A percentile compares a stretch with the other conserved stretches of the same genome.
These are phyloP conservation scores for Pithys albifrons DNA, from an alignment of 2,113 vertebrate species.

Conservation along the genomic window DNA sequence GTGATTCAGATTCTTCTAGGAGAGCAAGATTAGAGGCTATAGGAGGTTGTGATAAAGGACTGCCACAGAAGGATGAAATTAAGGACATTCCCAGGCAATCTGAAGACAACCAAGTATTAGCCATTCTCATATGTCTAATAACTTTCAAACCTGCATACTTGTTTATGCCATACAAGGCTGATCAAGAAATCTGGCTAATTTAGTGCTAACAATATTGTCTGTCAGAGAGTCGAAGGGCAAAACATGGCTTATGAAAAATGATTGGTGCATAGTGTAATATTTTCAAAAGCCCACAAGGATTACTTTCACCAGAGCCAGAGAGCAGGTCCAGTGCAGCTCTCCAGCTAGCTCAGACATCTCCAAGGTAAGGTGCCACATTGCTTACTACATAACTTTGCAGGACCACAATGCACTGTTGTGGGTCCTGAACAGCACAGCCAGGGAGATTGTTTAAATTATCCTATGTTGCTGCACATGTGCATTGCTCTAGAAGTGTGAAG, in stretches of 20 bases:
- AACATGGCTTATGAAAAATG: not conserved
- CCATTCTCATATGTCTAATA: not conserved
- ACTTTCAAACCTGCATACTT: not conserved
- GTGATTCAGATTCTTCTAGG: not conserved
- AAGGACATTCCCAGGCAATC: not conserved
- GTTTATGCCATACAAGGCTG: not conserved
- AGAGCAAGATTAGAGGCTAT: not conserved
- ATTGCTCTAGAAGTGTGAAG: not conserved
- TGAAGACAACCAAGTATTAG: not conserved
- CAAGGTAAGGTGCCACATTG: not conserved
- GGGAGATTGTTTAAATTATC: not conserved
- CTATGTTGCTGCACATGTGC: not conserved
- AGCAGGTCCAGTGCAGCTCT: not conserved
- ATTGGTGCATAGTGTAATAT: not conserved
- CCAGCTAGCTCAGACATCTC: not conserved
- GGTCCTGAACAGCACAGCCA: not conserved
- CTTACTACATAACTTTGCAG: not conserved
- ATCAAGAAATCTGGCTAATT: not conserved
- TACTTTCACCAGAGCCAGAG: not conserved
- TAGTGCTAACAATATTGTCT: not conserved
- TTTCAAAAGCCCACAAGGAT: not conserved
- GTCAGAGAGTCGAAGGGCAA: not conserved
- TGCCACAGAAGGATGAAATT: not conserved
- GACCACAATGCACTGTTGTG: not conserved
- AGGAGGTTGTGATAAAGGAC: not conserved